phyloP scores from a whole-genome alignment of 2,888 invertebrate species.

The Sesia apiformis region DNA sequence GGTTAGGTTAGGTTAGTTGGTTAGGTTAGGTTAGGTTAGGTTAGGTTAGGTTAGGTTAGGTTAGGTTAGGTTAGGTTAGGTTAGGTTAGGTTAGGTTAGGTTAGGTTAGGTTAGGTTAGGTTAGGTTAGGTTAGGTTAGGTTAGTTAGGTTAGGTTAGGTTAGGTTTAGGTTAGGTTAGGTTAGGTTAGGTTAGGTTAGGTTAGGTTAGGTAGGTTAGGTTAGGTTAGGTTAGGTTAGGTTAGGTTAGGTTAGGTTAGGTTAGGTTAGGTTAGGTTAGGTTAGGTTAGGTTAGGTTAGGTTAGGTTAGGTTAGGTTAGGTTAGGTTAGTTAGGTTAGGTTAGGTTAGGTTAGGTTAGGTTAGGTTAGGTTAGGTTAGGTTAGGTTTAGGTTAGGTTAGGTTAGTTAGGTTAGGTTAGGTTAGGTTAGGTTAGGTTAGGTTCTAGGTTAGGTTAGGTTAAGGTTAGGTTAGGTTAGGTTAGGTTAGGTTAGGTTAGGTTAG shows the following conservation, averaged over 20 bases:
- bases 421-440: not conserved
- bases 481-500: slow-evolving; percentile 1
- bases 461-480: not conserved
- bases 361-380: slow-evolving; percentile 2
- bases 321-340: slow-evolving; percentile 4
- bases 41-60: slow-evolving; percentile 1
- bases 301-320: not conserved
- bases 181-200: slow-evolving; percentile 2
- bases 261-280: not conserved
- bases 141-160: not conserved
- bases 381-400: slow-evolving; percentile 2
- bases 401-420: not conserved
- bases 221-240: slow-evolving; percentile 2
- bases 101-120: not conserved
- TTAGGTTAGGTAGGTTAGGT: slow-evolving; percentile 2
- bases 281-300: not conserved
- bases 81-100: not conserved
- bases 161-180: slow-evolving; percentile 2
- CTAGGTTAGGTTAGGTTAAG: too few relatives aligned
- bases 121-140: slow-evolving; percentile 2
- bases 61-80: slow-evolving; percentile 1
- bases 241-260: slow-evolving; percentile 3
- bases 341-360: slow-evolving; percentile 4
- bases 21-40: slow-evolving; percentile 12
- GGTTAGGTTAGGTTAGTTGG: slow-evolving; percentile 10